A percentile compares a stretch with the other conserved stretches of the same genome.
These are phyloP conservation scores for Pygmarrhopalites habei DNA, from an alignment of 1,140 invertebrate species.

Conservation along the genomic window DNA sequence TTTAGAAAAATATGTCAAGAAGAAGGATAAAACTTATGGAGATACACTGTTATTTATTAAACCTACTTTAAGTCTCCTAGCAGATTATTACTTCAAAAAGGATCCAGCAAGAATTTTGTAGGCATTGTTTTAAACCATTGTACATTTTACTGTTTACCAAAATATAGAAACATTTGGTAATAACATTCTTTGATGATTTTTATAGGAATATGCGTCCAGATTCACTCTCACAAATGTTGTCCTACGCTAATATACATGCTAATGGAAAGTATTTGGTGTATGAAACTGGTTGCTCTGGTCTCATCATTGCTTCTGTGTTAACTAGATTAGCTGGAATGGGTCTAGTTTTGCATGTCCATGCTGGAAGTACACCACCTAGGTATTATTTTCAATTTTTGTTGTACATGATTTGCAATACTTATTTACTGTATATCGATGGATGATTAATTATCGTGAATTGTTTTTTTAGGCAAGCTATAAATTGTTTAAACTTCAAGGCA, in stretches of 20 bases:
- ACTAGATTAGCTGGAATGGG: slow-evolving; percentile 58
- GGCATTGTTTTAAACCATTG: no score
- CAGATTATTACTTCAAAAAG: slow-evolving; percentile 69
- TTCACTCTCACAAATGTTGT: slow-evolving; percentile 76
- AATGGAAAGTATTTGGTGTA: slow-evolving; percentile 74
- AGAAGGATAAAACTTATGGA: slow-evolving; percentile 87
- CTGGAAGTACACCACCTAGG: slow-evolving; percentile 68
- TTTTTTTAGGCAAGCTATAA: slow-evolving; percentile 32
- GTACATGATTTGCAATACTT: no score
- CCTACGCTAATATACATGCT: slow-evolving; percentile 67
- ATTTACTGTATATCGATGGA: no score
- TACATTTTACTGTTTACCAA: slow-evolving; percentile 3
- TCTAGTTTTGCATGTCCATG: slow-evolving; percentile 63
- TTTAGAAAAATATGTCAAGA: slow-evolving; percentile 90
- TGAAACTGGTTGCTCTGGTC: slow-evolving; percentile 74
- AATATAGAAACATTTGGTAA: slow-evolving; percentile 15
- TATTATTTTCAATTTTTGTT: slow-evolving; percentile 45
- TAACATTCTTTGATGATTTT: no score
- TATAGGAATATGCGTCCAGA: slow-evolving; percentile 66
- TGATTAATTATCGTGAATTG: no score
- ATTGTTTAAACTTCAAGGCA: slow-evolving; percentile 52
- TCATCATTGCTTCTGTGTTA: slow-evolving; percentile 72
- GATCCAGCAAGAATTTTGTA: slow-evolving; percentile 68
- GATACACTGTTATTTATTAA: slow-evolving; percentile 65
- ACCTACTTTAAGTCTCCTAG: slow-evolving; percentile 64